Conservation (phyloP, 2,113 vertebrate genomes). For the Athene cunicularia region DNA sequence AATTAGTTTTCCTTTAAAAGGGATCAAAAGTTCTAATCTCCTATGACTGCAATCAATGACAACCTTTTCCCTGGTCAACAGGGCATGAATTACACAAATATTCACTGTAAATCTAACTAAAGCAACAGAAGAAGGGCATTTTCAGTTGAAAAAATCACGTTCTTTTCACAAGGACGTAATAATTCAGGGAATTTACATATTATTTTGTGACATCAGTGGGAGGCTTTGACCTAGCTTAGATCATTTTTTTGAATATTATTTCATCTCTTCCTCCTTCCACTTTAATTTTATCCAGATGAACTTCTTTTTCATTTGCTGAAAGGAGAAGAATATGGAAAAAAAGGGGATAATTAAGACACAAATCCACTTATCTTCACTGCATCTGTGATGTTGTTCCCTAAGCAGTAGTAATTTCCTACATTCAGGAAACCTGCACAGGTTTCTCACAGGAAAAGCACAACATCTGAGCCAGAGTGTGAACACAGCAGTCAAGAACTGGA, state of each 20-base stretch:
- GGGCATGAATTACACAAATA: not conserved
- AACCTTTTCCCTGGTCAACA: not conserved
- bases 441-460: constrained; percentile 17
- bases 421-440: not conserved
- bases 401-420: not conserved
- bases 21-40: constrained; percentile 10
- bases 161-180: not conserved
- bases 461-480: not conserved
- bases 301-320: constrained; percentile 9
- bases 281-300: not conserved
- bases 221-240: not conserved
- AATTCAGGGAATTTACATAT: not conserved
- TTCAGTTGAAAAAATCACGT: not conserved
- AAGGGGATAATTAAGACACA: constrained; percentile 7
- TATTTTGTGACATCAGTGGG: not conserved
- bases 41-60: not conserved
- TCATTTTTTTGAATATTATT: not conserved
- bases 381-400: constrained; percentile 4
- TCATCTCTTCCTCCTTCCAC: not conserved
- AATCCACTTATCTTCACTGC: constrained; percentile 21
- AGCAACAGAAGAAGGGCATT: not conserved
- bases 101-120: not conserved
- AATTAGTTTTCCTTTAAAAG: constrained; percentile 32
- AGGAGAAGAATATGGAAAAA: not conserved
- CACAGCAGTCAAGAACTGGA: not conserved